These are phyloP conservation scores for Stictocephala bisonia DNA, from an alignment of 2,888 invertebrate species.

Conservation along the genomic window DNA sequence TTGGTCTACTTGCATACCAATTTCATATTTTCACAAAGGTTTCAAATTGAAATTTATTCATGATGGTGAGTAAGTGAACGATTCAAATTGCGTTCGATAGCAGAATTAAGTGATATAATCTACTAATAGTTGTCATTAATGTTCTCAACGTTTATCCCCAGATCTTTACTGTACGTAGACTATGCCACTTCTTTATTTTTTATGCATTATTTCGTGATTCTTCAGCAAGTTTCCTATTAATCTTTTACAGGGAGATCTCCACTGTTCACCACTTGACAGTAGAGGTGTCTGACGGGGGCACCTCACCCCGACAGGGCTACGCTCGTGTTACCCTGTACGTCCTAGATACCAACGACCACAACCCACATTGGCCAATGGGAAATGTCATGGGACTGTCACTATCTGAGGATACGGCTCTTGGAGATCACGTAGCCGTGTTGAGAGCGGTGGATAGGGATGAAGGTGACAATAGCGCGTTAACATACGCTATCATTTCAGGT, in stretches of 20 bases:
- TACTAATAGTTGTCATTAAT: no score
- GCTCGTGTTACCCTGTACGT: slow-evolving; percentile 81
- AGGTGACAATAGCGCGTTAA: slow-evolving; percentile 80
- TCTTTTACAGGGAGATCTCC: background rate
- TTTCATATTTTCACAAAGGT: no score
- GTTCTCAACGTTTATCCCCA: no score
- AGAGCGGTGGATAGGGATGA: slow-evolving; percentile 85
- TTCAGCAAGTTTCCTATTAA: no score
- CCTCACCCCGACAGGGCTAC: background rate
- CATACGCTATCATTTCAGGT: slow-evolving; percentile 86
- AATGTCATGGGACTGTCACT: slow-evolving; percentile 77
- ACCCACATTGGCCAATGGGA: slow-evolving; percentile 85
- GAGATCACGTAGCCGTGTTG: slow-evolving; percentile 77
- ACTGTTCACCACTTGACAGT: background rate
- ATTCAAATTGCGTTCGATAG: no score
- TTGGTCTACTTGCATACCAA: no score
- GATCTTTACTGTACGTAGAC: no score
- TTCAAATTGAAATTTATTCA: no score
- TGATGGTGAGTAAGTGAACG: no score
- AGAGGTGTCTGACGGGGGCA: background rate
- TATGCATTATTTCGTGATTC: no score
- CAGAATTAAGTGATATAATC: no score
- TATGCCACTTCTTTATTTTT: no score
- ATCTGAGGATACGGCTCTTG: slow-evolving; percentile 77
- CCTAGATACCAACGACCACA: slow-evolving; percentile 89